phyloP scores from a whole-genome alignment of 2,797 vertebrate species.

The Echiichthys vipera region DNA sequence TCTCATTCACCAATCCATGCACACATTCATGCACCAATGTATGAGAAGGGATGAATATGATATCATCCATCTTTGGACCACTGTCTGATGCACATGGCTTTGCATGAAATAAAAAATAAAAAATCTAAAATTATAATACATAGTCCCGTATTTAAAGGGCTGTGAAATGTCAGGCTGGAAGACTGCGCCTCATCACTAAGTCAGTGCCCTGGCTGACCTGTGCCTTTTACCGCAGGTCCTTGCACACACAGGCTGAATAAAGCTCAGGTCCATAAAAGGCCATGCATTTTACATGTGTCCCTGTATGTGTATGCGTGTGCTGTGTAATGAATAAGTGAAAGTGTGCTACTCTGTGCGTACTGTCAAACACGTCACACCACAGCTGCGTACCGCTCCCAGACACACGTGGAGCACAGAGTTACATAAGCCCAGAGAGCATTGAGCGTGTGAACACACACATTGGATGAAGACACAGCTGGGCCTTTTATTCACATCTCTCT shows the following conservation, averaged over 20 bases:
- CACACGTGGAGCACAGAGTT: slow-evolving; percentile 46
- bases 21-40: no score
- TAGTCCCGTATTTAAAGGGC: neutral
- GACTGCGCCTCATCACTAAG: slow-evolving; percentile 2
- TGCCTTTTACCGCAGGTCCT: slow-evolving; percentile 25
- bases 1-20: no score
- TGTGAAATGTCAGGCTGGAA: neutral
- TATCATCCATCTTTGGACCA: neutral
- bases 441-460: slow-evolving; percentile 24
- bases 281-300: slow-evolving; percentile 59
- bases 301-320: slow-evolving; percentile 40
- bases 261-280: slow-evolving; percentile 57
- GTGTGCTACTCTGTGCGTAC: slow-evolving; percentile 39
- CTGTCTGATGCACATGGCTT: neutral
- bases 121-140: neutral
- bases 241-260: slow-evolving; percentile 15
- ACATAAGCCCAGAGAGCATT: slow-evolving; percentile 53
- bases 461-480: slow-evolving; percentile 53
- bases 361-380: slow-evolving; percentile 46
- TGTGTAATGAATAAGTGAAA: slow-evolving; percentile 67
- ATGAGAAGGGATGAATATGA: no score
- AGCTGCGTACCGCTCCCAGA: slow-evolving; percentile 57
- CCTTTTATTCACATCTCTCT: slow-evolving; percentile 28
- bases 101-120: neutral
- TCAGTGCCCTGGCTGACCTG: slow-evolving; percentile 25